Percentiles rank a stretch among this genome's conserved stretches.
These are phyloP conservation scores for Isotomurus palustris DNA, from an alignment of 2,888 invertebrate species.

Conservation along the genomic window DNA sequence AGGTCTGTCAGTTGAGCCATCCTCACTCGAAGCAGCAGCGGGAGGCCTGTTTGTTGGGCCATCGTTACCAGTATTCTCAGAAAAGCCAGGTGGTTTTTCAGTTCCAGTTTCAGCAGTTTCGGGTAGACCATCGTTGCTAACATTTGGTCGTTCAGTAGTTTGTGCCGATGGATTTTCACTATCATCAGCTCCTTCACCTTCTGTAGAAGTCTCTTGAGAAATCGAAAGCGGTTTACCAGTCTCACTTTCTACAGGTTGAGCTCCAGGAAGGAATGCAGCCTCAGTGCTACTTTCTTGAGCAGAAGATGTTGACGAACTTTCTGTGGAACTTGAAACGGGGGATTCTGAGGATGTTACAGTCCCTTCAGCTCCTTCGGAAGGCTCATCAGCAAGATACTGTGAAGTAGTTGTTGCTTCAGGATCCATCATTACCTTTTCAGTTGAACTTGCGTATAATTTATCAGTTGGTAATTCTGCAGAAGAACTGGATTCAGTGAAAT, in stretches of 20 bases:
- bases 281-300: neutral
- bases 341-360: neutral
- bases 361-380: neutral
- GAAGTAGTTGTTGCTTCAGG: conserved; percentile 4
- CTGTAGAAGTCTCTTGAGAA: no score
- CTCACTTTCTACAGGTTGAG: conserved; percentile 19
- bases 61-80: conserved; percentile 1
- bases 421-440: neutral
- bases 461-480: no score
- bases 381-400: conserved; percentile 4
- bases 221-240: no score
- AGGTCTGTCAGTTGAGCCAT: conserved; percentile 1
- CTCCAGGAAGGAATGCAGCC: neutral
- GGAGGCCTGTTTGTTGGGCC: no score
- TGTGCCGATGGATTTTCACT: no score
- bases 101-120: no score
- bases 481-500: neutral
- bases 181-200: no score
- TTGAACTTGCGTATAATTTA: neutral
- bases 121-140: no score
- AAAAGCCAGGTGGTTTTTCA: neutral
- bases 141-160: no score
- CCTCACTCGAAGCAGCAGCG: conserved; percentile 2
- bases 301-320: conserved; percentile 9
- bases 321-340: conserved; percentile 5